These are phyloP conservation scores for Marisa cornuarietis DNA, from an alignment of 1,140 invertebrate genomes.

Conservation along the genomic window DNA sequence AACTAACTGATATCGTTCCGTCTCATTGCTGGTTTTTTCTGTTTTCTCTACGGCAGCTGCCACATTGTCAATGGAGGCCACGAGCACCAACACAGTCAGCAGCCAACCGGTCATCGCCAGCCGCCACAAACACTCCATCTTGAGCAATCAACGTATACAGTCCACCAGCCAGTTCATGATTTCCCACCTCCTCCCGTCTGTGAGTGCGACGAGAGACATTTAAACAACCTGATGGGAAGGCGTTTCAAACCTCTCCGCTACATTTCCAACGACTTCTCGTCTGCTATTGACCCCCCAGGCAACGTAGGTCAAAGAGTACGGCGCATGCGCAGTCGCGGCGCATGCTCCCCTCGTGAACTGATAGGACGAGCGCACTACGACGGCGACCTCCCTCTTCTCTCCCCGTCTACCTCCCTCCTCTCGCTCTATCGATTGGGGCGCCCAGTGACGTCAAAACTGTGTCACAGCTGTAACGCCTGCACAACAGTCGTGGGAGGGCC, in stretches of 20 bases:
- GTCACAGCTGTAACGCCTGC: neutral
- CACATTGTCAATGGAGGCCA: slow-evolving; percentile 1
- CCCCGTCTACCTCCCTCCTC: too few relatives aligned
- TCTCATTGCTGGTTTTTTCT: slow-evolving; percentile 25
- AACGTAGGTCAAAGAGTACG: slow-evolving; percentile 28
- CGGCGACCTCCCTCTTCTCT: neutral
- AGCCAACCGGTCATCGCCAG: slow-evolving; percentile 10
- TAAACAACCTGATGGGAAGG: slow-evolving; percentile 8
- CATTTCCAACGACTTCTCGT: slow-evolving; percentile 13
- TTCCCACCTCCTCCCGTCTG: slow-evolving; percentile 13
- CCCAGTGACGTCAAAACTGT: neutral
- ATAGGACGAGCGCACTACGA: neutral
- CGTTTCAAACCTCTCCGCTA: slow-evolving; percentile 6
- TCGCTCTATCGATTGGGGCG: neutral
- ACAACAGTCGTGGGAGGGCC: neutral
- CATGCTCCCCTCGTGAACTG: slow-evolving; percentile 13
- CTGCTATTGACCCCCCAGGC: slow-evolving; percentile 21
- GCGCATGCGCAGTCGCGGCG: slow-evolving; percentile 30
- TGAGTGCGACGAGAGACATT: slow-evolving; percentile 21
- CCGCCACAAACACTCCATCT: slow-evolving; percentile 23
- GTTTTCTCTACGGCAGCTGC: slow-evolving; percentile 31
- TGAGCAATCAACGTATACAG: slow-evolving; percentile 27
- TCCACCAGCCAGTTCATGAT: slow-evolving; percentile 22
- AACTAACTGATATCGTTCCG: slow-evolving; percentile 73
- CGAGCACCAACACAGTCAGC: neutral